Conservation (phyloP, 2,797 vertebrate species). For the Pseudochromis fuscus region DNA sequence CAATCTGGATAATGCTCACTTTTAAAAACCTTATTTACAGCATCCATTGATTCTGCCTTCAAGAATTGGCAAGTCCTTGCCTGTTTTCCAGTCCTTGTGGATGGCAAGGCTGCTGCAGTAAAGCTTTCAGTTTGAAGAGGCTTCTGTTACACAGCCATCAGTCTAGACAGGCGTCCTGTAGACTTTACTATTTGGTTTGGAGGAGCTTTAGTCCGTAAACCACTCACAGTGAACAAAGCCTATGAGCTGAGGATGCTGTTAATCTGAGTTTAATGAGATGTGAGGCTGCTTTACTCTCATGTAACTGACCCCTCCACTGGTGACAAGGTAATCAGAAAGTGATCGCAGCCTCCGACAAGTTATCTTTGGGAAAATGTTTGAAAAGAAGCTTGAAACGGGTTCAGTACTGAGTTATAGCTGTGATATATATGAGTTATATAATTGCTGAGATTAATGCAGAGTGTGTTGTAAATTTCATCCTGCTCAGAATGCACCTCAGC, state of each 20-base stretch:
- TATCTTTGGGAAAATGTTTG: conserved; percentile 17
- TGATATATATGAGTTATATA: neutral
- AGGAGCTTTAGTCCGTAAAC: conserved; percentile 58
- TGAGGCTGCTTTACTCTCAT: conserved; percentile 45
- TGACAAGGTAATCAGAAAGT: conserved; percentile 39
- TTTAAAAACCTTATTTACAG: conserved; percentile 81
- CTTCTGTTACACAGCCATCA: conserved; percentile 68
- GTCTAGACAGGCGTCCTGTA: conserved; percentile 55
- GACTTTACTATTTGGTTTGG: conserved; percentile 51
- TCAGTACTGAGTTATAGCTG: conserved; percentile 10
- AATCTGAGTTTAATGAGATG: conserved; percentile 64
- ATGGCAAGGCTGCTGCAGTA: conserved; percentile 62
- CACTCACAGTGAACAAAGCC: conserved; percentile 61
- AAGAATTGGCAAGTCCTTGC: conserved; percentile 70
- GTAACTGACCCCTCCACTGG: conserved; percentile 40
- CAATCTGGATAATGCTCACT: conserved; percentile 77
- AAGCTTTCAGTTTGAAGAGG: conserved; percentile 71
- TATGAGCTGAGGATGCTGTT: conserved; percentile 46
- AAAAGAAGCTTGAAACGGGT: conserved; percentile 19
- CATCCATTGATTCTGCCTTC: conserved; percentile 77
- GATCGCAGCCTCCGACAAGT: conserved; percentile 12
- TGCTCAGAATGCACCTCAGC: conserved; percentile 20
- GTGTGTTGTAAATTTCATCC: conserved; percentile 13
- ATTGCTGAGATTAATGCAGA: neutral
- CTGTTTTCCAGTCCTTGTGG: conserved; percentile 58